Conservation (phyloP, 2,113 vertebrate species). For the Sphyrna mokarran region DNA sequence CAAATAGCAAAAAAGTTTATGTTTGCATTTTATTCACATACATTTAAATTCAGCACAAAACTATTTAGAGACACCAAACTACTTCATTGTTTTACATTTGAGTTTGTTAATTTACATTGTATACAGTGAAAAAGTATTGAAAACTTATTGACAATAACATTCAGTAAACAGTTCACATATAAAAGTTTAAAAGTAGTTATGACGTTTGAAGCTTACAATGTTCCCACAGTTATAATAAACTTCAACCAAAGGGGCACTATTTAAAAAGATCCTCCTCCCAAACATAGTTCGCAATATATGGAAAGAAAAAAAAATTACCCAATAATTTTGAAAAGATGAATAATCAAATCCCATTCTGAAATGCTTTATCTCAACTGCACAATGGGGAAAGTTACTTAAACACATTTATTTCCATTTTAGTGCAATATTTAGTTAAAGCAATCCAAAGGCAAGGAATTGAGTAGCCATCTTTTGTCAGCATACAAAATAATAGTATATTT, state of each 20-base stretch:
- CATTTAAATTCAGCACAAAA: not conserved
- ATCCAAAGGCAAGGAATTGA: slow-evolving; percentile 9
- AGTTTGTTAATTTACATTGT: slow-evolving; percentile 3
- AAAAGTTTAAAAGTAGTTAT: slow-evolving; percentile 33
- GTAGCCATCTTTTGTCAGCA: not conserved
- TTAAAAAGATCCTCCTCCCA: not conserved
- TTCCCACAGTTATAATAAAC: slow-evolving; percentile 20
- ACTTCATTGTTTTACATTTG: not conserved
- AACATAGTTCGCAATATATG: not conserved
- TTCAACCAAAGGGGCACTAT: slow-evolving; percentile 7
- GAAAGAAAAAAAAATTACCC: not conserved
- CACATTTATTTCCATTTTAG: not conserved
- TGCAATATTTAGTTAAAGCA: not conserved
- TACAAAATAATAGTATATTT: not conserved
- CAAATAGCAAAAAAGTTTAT: not conserved
- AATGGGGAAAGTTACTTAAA: not conserved
- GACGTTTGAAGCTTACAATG: slow-evolving; percentile 9
- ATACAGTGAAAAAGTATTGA: slow-evolving; percentile 33
- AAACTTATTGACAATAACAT: slow-evolving; percentile 29
- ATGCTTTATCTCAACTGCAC: not conserved
- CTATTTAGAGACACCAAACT: not conserved
- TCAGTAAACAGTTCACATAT: slow-evolving; percentile 27
- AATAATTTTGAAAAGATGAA: not conserved
- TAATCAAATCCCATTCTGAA: not conserved
- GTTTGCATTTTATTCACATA: slow-evolving; percentile 24